A percentile compares a stretch with the other conserved stretches of the same genome.
These are phyloP conservation scores for Adelosebastes latens DNA, from an alignment of 2,797 vertebrate species.

Conservation along the genomic window DNA sequence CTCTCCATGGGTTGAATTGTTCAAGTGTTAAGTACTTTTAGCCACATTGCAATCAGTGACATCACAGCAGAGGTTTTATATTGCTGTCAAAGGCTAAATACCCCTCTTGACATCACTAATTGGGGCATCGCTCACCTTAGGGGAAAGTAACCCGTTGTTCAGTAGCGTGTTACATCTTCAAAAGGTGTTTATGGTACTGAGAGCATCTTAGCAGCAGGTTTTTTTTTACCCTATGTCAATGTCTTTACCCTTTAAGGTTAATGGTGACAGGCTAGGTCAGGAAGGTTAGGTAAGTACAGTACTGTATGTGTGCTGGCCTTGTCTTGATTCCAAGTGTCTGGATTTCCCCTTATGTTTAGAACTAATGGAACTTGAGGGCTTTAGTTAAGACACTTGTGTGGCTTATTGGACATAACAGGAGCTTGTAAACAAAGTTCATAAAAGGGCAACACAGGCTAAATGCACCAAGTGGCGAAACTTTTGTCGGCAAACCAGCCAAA, in stretches of 20 bases:
- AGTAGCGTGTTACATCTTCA: neutral
- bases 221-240: neutral
- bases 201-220: neutral
- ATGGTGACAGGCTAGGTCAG: neutral
- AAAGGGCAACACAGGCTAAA: conserved; percentile 43
- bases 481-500: neutral
- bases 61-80: neutral
- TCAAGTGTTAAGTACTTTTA: neutral
- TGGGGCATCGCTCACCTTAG: neutral
- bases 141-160: neutral
- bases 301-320: neutral
- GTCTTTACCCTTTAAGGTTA: neutral
- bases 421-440: conserved; percentile 30
- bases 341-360: neutral
- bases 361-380: neutral
- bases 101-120: neutral
- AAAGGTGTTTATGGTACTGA: neutral
- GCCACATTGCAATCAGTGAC: neutral
- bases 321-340: too few relatives aligned
- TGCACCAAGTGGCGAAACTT: conserved; percentile 25
- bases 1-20: neutral
- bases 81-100: neutral
- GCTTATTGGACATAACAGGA: conserved; percentile 16
- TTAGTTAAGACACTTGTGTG: conserved; percentile 48
- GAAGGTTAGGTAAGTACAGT: neutral